Base-by-base conservation (phyloP, 30 jellyfish, hydroid and myxozoan genomes). In the Aurelia sp. region DNA sequence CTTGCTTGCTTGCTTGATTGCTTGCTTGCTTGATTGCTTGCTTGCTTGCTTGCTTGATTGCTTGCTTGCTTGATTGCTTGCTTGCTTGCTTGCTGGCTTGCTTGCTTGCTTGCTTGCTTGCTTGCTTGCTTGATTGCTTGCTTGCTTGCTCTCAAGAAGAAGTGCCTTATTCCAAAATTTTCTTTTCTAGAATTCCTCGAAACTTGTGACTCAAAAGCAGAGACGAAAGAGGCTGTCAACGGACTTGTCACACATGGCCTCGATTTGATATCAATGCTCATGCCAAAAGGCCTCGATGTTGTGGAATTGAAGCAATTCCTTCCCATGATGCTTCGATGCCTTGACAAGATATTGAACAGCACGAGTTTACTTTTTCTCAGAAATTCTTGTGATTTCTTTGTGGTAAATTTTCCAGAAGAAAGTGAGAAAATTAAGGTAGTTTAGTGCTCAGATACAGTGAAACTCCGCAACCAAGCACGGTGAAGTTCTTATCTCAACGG, bases 211-310 rank as follows among this genome's bases (percentile, higher is more conserved):
- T 68, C 81, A 33, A 74, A 83, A 44, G 82, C 89, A 17, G 62
- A 74, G 66, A 69, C 41, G 20, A 40, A 61, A 33, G 69, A 76
- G 19, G 72, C 84, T 12, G 83, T 90, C 17, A 73, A 67, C 47
- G 84, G 91, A 52, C 75, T 90, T 53, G 33, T 90, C 8, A 57
- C 94, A 17, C 85, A 90, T 55, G 97, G 97, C 53, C 72, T 90
- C 24, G 94, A 90, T 60, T 69, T 90, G 62, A 76, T 90, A 6
- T 82, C 97, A 22, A 51, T 84, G 77, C 77, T 90, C 9, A 75
- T 90, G 94, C 97, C 97, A 15, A 55, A 60, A 22, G 95, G 55
- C 13, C 71, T 81, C 58, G 76, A 76, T 41, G 78, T 53, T 21
- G 40, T 62, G 6, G 68, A 63, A 24, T 22, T 90, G 82, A 81